These are phyloP conservation scores for Drosophila varians DNA, from an alignment of 1,140 invertebrate species.

Conservation along the genomic window DNA sequence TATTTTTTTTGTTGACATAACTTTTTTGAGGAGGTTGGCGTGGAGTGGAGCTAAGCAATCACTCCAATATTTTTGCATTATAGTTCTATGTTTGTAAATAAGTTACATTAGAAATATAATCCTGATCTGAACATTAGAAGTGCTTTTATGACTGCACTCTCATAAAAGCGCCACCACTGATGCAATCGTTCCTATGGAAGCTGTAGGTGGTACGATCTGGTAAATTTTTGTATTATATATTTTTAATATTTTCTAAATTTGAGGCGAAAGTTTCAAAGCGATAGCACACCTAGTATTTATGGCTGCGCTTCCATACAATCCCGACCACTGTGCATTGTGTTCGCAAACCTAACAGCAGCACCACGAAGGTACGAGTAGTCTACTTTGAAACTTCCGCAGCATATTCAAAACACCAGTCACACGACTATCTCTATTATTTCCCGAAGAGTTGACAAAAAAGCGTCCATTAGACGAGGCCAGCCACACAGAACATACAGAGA, in stretches of 20 bases:
- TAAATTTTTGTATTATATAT: constrained; percentile 1
- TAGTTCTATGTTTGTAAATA: neutral
- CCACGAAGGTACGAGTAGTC: no score
- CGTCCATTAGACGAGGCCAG: no score
- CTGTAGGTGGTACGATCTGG: neutral
- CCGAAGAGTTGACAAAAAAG: no score
- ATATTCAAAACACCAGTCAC: no score
- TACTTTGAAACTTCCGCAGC: no score
- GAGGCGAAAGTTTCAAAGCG: neutral
- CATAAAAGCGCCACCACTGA: neutral
- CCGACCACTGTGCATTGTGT: constrained; percentile 2
- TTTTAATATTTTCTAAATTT: constrained; percentile 11
- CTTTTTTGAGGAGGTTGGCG: neutral
- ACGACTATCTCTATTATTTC: no score
- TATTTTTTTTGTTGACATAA: neutral
- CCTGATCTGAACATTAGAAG: neutral
- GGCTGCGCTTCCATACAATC: neutral
- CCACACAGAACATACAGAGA: no score
- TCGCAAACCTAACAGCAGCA: no score
- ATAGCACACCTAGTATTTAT: constrained; percentile 4
- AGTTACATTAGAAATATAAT: constrained; percentile 1
- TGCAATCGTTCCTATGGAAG: constrained; percentile 1
- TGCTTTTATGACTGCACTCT: neutral
- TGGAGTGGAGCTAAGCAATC: neutral
- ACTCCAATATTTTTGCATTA: neutral